Evolutionary conservation across 2,888 invertebrate genomes (phyloP).

Genomic region (Chalcis sispes): DNA sequence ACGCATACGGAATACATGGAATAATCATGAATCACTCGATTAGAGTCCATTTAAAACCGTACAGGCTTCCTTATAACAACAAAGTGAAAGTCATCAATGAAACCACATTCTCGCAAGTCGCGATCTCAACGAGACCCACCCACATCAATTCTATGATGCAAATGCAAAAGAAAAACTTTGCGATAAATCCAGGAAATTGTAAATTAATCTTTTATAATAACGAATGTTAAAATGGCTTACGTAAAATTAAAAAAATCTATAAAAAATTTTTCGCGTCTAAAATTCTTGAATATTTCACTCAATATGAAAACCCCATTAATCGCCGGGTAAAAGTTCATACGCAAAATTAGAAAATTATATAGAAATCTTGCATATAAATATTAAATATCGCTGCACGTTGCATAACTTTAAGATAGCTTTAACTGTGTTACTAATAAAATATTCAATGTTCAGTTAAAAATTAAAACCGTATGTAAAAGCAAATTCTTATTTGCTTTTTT

Average conservation of each 20-base stretch:
- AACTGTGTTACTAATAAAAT: too few species aligned
- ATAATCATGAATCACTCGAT: constrained; percentile 49
- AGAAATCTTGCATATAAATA: too few species aligned
- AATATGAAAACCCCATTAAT: neutral
- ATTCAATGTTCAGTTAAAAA: too few species aligned
- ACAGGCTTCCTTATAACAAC: constrained; percentile 49
- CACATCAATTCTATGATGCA: constrained; percentile 22
- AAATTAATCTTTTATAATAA: neutral
- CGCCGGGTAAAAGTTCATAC: neutral
- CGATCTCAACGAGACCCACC: constrained; percentile 13
- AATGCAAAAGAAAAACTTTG: constrained; percentile 10
- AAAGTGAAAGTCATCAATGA: constrained; percentile 49
- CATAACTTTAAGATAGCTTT: too few species aligned
- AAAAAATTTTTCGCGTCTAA: neutral
- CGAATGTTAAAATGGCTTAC: neutral
- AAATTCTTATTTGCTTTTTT: too few species aligned
- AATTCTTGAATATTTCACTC: neutral
- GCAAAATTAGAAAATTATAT: too few species aligned
- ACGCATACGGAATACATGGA: constrained; percentile 39
- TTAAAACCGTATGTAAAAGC: too few species aligned
- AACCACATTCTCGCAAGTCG: constrained; percentile 22
- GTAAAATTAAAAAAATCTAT: neutral
- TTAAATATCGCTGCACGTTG: too few species aligned
- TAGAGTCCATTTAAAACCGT: constrained; percentile 46
- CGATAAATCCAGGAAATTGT: neutral